Evolutionary conservation across 92 coral and sea anemone species (phyloP).

Genomic region (Diadumene lineata): DNA sequence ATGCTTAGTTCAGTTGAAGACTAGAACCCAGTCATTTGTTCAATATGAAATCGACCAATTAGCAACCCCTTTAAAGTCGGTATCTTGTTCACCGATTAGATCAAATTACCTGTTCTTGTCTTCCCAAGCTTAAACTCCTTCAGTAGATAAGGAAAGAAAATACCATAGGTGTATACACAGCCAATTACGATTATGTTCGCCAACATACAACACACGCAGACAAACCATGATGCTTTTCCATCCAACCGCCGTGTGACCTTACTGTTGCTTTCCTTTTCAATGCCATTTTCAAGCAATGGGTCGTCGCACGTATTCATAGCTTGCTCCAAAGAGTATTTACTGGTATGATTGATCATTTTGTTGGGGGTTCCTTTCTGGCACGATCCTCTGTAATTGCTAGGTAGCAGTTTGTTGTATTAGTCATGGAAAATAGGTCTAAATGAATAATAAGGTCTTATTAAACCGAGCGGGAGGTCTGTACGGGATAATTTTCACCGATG

Average conservation of each 20-base stretch:
- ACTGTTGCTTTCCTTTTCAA: neutral
- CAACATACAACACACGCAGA: neutral
- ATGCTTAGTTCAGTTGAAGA: too few species aligned
- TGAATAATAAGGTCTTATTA: too few species aligned
- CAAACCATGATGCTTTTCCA: neutral
- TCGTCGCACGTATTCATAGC: too few species aligned
- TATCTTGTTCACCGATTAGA: neutral
- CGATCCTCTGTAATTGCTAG: neutral
- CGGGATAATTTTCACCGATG: too few species aligned
- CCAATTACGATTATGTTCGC: neutral
- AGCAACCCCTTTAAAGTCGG: too few species aligned
- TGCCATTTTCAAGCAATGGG: neutral
- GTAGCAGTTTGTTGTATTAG: too few species aligned
- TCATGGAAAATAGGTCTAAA: too few species aligned
- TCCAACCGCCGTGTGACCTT: neutral
- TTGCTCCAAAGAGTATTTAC: too few species aligned
- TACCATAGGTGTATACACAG: neutral
- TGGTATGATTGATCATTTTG: neutral
- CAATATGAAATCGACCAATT: too few species aligned
- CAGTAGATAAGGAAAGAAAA: neutral
- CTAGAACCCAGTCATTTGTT: too few species aligned
- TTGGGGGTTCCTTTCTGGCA: neutral
- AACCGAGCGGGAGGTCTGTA: too few species aligned
- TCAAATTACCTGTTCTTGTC: neutral
- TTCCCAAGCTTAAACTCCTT: neutral